Evolutionary conservation across 2,113 vertebrate genomes (phyloP).

Genomic region (Chloebia gouldiae): DNA sequence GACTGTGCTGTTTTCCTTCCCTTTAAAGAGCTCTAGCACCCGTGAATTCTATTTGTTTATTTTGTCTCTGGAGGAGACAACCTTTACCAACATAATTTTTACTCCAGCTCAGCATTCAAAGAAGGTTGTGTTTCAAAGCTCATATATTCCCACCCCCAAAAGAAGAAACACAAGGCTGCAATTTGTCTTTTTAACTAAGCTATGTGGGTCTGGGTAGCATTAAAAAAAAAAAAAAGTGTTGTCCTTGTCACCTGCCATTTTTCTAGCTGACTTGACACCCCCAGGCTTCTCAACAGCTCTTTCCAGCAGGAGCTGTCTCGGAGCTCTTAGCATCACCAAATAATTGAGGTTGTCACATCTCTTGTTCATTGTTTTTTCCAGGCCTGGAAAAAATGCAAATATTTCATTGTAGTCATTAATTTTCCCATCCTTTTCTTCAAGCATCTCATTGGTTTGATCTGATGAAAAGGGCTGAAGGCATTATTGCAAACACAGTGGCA

Average conservation of each 20-base stretch:
- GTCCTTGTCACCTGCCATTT: conserved; percentile 97
- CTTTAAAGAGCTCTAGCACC: background rate
- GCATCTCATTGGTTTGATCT: conserved; percentile 88
- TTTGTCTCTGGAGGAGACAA: conserved; percentile 27
- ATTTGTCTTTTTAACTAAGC: conserved; percentile 94
- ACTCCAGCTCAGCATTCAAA: background rate
- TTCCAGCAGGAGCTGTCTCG: conserved; percentile 92
- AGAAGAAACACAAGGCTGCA: conserved; percentile 78
- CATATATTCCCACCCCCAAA: conserved; percentile 83
- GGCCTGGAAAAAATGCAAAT: conserved; percentile 92
- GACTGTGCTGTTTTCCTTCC: background rate
- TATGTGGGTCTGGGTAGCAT: conserved; percentile 80
- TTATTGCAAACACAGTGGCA: conserved; percentile 84
- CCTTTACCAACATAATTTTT: conserved; percentile 13
- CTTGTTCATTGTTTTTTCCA: conserved; percentile 89
- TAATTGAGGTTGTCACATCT: conserved; percentile 99
- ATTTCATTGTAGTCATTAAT: conserved; percentile 98
- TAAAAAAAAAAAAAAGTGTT: conserved; percentile 75
- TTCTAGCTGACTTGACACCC: conserved; percentile 89
- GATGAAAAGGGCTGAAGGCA: conserved; percentile 83
- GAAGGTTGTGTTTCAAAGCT: conserved; percentile 74
- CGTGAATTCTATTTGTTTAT: background rate
- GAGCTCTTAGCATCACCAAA: conserved; percentile 92
- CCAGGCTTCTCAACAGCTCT: conserved; percentile 84
- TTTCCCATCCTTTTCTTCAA: conserved; percentile 94